Evolutionary conservation across 2,888 invertebrate species (phyloP).

Genomic region (Osmoderma eremita): DNA sequence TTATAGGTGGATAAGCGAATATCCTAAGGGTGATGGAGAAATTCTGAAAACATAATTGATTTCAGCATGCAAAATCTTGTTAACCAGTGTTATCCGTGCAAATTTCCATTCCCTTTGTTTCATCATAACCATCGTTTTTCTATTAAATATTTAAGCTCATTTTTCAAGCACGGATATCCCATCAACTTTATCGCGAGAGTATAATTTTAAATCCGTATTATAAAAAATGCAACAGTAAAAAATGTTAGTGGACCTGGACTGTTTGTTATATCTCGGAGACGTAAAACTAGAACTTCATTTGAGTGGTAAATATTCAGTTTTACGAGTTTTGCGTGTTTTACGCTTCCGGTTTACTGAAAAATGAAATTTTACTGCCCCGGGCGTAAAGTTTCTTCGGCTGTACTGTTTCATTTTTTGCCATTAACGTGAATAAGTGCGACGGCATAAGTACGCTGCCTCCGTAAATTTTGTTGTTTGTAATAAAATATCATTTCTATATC

Average conservation of each 20-base stretch:
- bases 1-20: no score
- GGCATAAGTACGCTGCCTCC: not conserved
- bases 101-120: no score
- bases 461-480: no score
- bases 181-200: no score
- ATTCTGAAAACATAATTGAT: no score
- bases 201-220: not conserved
- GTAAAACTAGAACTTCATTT: constrained; percentile 2
- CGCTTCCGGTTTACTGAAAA: constrained; percentile 5
- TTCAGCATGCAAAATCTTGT: no score
- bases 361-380: constrained; percentile 4
- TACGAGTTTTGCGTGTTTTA: not conserved
- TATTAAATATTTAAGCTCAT: no score
- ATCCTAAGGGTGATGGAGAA: no score
- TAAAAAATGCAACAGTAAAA: not conserved
- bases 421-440: not conserved
- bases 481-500: no score
- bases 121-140: no score
- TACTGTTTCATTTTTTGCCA: not conserved
- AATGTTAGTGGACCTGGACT: not conserved
- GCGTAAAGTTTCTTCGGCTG: not conserved
- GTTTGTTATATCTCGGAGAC: not conserved
- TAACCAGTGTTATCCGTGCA: no score
- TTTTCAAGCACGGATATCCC: no score
- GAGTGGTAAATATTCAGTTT: constrained; percentile 8